Conservation (phyloP, 1,140 invertebrate genomes). For the Doryteuthis pealeii region DNA sequence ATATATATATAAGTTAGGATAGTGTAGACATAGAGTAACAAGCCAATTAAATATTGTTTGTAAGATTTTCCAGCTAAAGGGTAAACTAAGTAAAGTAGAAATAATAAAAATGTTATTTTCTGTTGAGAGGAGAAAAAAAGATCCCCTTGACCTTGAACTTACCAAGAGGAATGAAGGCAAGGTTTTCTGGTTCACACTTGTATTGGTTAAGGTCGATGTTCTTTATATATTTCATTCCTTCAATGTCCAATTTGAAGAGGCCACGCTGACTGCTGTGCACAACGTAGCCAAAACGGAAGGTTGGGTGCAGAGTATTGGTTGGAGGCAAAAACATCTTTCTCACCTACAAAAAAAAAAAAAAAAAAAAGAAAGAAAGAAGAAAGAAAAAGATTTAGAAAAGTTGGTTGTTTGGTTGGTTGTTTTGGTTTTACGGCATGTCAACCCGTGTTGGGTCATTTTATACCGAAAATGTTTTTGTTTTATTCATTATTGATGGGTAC, state of each 20-base stretch:
- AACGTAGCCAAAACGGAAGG: slow-evolving; percentile 77
- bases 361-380: background rate
- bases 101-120: too few relatives aligned
- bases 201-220: slow-evolving; percentile 75
- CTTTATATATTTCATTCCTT: slow-evolving; percentile 74
- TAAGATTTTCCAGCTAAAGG: too few relatives aligned
- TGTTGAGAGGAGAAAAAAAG: too few relatives aligned
- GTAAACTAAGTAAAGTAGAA: too few relatives aligned
- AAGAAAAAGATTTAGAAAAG: background rate
- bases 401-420: too few relatives aligned
- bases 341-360: slow-evolving; percentile 45
- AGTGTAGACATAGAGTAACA: too few relatives aligned
- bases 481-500: too few relatives aligned
- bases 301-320: slow-evolving; percentile 66
- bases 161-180: slow-evolving; percentile 77
- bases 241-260: slow-evolving; percentile 76
- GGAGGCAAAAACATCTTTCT: slow-evolving; percentile 73
- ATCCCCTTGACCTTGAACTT: too few relatives aligned
- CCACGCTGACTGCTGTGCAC: slow-evolving; percentile 73
- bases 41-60: too few relatives aligned
- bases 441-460: too few relatives aligned
- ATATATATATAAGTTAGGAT: background rate
- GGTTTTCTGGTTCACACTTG: slow-evolving; percentile 73
- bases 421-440: too few relatives aligned
- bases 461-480: too few relatives aligned